phyloP scores from a whole-genome alignment of 1,140 invertebrate species.

The Stenopsyche tienmushanensis region DNA sequence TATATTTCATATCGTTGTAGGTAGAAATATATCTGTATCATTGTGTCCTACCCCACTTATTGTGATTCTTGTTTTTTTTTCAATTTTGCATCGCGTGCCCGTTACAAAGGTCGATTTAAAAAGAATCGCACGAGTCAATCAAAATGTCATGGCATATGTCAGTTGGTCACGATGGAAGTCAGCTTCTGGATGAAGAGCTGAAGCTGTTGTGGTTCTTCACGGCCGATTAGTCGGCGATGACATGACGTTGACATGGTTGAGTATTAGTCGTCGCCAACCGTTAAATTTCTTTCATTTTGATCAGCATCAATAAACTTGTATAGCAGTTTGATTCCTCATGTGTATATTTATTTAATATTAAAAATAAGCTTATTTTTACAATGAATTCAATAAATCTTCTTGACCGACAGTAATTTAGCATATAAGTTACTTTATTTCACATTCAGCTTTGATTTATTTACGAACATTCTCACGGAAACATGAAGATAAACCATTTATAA shows the following conservation, averaged over 20 bases:
- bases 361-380: background rate
- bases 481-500: no score
- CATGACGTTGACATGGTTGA: background rate
- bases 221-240: conserved; percentile 14
- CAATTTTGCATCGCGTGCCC: conserved; percentile 10
- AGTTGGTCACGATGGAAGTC: background rate
- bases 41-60: no score
- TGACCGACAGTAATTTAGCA: background rate
- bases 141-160: conserved; percentile 14
- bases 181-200: background rate
- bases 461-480: no score
- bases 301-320: background rate
- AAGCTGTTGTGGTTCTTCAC: conserved; percentile 17
- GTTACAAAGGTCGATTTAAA: conserved; percentile 10
- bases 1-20: no score
- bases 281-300: background rate
- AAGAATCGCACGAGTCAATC: conserved; percentile 26
- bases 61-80: background rate
- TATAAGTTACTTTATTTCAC: background rate
- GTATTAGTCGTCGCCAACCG: background rate
- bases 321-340: background rate
- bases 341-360: background rate
- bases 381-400: background rate
- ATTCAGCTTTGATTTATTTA: no score
- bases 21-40: background rate